phyloP scores from a whole-genome alignment of 2,113 vertebrate species.

The Eidolon helvum region DNA sequence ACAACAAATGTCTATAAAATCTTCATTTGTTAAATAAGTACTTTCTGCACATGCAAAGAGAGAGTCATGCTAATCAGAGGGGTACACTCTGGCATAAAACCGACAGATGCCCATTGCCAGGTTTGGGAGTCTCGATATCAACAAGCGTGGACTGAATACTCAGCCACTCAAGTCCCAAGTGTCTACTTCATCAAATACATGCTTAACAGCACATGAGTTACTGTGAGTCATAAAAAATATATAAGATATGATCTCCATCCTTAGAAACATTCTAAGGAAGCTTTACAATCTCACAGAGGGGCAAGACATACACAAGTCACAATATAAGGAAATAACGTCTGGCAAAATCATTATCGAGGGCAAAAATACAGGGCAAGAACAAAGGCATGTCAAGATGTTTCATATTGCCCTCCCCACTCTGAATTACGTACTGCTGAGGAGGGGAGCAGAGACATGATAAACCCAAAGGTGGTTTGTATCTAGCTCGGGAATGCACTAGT shows the following conservation, averaged over 20 bases:
- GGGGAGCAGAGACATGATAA: background rate
- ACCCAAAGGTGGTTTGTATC: background rate
- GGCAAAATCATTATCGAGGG: background rate
- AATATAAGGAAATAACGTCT: background rate
- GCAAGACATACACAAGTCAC: background rate
- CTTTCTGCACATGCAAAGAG: conserved; percentile 1
- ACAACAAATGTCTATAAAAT: conserved; percentile 30
- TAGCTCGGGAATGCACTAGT: background rate
- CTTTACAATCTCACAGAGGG: background rate
- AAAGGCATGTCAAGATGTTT: background rate
- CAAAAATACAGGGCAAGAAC: background rate
- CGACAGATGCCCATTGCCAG: background rate
- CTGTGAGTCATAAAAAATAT: background rate
- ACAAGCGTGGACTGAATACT: background rate
- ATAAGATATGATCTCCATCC: background rate
- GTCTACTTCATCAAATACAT: background rate
- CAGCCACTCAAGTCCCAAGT: background rate
- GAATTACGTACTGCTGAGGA: background rate
- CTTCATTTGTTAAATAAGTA: conserved; percentile 37
- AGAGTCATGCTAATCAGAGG: background rate
- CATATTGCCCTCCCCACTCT: background rate
- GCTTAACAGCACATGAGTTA: background rate
- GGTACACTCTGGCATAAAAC: background rate
- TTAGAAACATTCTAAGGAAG: conserved; percentile 16
- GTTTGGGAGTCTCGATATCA: background rate